A percentile compares a stretch with the other conserved stretches of the same genome.
Conservation (phyloP, 2,888 invertebrate genomes). For the Tigriopus californicus region DNA sequence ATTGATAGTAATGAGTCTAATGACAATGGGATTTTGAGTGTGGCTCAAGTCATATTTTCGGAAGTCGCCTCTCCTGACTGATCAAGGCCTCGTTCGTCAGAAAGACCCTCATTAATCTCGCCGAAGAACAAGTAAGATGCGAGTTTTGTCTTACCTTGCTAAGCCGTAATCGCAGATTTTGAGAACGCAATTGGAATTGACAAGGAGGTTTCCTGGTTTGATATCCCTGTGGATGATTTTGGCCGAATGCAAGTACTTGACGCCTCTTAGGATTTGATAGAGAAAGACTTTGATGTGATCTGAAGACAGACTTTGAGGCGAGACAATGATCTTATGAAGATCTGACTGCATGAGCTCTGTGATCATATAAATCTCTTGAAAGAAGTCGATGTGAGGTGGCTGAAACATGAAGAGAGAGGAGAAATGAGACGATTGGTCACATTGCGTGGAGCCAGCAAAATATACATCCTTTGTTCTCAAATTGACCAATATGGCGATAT, state of each 20-base stretch:
- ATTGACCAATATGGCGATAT: no score
- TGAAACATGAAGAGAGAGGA: slow-evolving; percentile 40
- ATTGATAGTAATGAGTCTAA: no score
- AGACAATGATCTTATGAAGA: slow-evolving; percentile 99
- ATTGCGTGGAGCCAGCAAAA: no score
- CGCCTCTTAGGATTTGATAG: slow-evolving; percentile 96
- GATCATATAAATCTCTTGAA: slow-evolving; percentile 99
- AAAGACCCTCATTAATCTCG: no score
- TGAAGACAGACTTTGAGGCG: slow-evolving; percentile 91
- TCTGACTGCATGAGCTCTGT: slow-evolving; percentile 98
- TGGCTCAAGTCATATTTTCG: no score
- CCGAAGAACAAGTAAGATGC: no score
- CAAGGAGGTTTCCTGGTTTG: slow-evolving; percentile 94
- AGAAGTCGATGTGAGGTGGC: slow-evolving; percentile 95
- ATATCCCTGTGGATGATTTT: slow-evolving; percentile 96
- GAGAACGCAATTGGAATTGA: slow-evolving; percentile 96
- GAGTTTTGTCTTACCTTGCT: slow-evolving; percentile 42
- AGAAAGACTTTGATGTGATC: slow-evolving; percentile 99
- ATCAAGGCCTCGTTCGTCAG: no score
- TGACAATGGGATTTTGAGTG: no score
- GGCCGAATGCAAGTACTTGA: slow-evolving; percentile 96
- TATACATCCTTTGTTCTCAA: no score
- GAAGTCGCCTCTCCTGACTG: no score
- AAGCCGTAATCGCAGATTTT: slow-evolving; percentile 99
- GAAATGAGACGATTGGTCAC: background rate